These are phyloP conservation scores for Scolopax bukidnonensis DNA, from an alignment of 2,797 vertebrate species.

Conservation along the genomic window DNA sequence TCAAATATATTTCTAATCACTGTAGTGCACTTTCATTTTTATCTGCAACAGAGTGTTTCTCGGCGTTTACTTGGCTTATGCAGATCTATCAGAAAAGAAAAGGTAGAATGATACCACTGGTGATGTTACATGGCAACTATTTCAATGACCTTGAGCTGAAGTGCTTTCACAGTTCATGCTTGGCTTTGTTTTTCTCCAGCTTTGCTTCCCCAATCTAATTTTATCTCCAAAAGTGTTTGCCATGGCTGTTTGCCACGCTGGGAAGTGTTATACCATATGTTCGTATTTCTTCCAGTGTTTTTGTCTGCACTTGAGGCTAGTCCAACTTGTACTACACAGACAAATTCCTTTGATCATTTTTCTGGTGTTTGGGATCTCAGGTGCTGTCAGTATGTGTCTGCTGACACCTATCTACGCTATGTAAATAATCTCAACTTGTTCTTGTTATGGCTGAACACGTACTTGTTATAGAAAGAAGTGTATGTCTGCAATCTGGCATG, in stretches of 20 bases:
- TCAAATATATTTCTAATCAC: background rate
- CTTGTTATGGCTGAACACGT: background rate
- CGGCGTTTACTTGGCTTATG: background rate
- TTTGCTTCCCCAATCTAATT: conserved; percentile 57
- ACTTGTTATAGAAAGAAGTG: background rate
- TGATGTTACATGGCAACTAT: background rate
- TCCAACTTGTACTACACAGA: background rate
- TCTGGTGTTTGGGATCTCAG: conserved; percentile 13
- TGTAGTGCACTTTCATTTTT: background rate
- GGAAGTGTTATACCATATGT: conserved; percentile 49
- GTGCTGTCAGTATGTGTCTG: conserved; percentile 18
- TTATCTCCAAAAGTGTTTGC: conserved; percentile 52
- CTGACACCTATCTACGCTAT: background rate
- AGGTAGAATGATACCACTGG: background rate
- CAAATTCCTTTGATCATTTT: conserved; percentile 44
- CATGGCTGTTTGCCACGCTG: conserved; percentile 47
- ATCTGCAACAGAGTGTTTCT: background rate
- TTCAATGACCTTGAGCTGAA: conserved; percentile 54
- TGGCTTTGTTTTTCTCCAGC: conserved; percentile 46
- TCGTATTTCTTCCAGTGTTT: conserved; percentile 44
- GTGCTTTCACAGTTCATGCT: conserved; percentile 27
- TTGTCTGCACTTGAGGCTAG: conserved; percentile 22
- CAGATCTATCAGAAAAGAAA: conserved; percentile 14
- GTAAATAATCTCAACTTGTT: conserved; percentile 22
- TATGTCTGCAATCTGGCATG: conserved; percentile 26